Evolutionary conservation across 2,797 vertebrate genomes (phyloP).

Genomic region (Gymnothorax reevesii): DNA sequence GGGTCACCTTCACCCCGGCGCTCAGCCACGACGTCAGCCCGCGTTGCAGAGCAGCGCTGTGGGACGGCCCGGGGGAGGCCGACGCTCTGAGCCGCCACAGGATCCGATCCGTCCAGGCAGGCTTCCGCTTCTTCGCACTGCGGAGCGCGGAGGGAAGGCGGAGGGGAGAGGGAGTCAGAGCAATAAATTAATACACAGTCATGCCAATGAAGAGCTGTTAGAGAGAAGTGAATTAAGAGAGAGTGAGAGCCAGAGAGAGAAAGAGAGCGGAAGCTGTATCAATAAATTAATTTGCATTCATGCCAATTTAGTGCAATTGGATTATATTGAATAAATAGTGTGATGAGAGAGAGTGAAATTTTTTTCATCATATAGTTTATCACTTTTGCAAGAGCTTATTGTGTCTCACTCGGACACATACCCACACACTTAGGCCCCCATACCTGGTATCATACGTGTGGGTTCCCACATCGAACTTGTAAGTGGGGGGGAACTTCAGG

Average conservation of each 20-base stretch:
- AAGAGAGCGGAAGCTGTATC: not conserved
- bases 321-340: too few species aligned
- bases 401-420: not conserved
- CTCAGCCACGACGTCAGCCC: slow-evolving; percentile 74
- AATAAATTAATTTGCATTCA: too few species aligned
- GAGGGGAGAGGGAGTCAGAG: not conserved
- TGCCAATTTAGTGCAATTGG: too few species aligned
- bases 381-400: too few species aligned
- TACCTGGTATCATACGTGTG: slow-evolving; percentile 97
- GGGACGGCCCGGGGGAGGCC: slow-evolving; percentile 69
- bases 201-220: too few species aligned
- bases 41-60: slow-evolving; percentile 73
- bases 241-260: not conserved
- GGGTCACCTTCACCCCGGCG: slow-evolving; percentile 78
- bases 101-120: slow-evolving; percentile 97
- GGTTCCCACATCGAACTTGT: slow-evolving; percentile 97
- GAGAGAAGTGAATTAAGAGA: not conserved
- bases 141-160: not conserved
- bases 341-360: too few species aligned
- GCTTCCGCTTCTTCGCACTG: slow-evolving; percentile 95
- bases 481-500: slow-evolving; percentile 91
- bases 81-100: slow-evolving; percentile 91
- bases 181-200: not conserved
- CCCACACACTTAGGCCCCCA: not conserved
- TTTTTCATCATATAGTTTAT: too few species aligned